Evolutionary conservation across 2,888 invertebrate species (phyloP).

Genomic region (Eristalis intricaria): DNA sequence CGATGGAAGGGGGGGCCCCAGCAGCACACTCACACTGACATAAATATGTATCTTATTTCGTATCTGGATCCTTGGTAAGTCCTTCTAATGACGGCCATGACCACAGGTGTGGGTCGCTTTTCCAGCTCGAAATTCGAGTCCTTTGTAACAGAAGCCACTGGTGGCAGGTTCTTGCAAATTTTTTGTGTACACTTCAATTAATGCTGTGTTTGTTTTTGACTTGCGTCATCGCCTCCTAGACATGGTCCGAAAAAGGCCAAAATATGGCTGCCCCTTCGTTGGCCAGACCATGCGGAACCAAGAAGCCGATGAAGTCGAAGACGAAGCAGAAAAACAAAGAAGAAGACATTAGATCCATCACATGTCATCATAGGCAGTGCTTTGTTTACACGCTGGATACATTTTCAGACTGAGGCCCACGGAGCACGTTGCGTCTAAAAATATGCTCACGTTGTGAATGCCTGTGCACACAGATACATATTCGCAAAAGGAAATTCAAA

Average conservation of each 20-base stretch:
- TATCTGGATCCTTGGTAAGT: neutral
- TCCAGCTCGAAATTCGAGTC: neutral
- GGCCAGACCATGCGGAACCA: slow-evolving; percentile 25
- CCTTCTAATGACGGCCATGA: neutral
- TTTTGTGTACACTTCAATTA: slow-evolving; percentile 32
- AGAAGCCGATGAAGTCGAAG: neutral
- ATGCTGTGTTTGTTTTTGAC: slow-evolving; percentile 21
- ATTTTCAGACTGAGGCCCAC: slow-evolving; percentile 19
- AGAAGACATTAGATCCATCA: slow-evolving; percentile 51
- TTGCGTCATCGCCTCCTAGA: neutral
- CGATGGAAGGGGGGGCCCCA: neutral
- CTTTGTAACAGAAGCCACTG: slow-evolving; percentile 1
- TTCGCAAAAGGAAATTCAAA: slow-evolving; percentile 20
- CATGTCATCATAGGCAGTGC: slow-evolving; percentile 42
- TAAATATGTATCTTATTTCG: neutral
- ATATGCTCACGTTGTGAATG: slow-evolving; percentile 24
- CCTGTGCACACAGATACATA: neutral
- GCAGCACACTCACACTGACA: neutral
- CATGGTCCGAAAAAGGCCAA: neutral
- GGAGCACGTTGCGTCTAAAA: slow-evolving; percentile 31
- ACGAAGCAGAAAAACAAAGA: neutral
- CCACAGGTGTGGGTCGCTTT: neutral
- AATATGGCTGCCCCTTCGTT: neutral
- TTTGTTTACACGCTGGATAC: slow-evolving; percentile 45
- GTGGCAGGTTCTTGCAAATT: neutral